Percentiles rank a stretch among this genome's conserved stretches.
These are phyloP conservation scores for Lamellibrachia satsuma DNA, from an alignment of 2,888 invertebrate species.

Conservation along the genomic window DNA sequence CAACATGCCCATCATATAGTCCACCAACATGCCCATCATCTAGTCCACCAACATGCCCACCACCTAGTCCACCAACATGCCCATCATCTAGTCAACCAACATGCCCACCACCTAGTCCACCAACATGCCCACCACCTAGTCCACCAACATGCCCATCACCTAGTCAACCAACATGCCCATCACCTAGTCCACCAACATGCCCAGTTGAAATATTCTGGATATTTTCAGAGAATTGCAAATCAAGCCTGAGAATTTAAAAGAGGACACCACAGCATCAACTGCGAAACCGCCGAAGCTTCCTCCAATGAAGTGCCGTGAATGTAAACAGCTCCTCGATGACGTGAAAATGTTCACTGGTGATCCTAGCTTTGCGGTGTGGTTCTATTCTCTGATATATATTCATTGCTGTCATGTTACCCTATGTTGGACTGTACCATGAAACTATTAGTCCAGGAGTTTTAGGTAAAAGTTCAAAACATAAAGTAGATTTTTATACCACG, in stretches of 20 bases:
- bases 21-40: too few species aligned
- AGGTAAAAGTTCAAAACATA: not conserved
- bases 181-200: not conserved
- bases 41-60: not conserved
- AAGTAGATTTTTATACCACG: too few species aligned
- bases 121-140: not conserved
- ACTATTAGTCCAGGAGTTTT: not conserved
- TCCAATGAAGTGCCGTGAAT: conserved; percentile 67
- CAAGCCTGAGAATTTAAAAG: conserved; percentile 35
- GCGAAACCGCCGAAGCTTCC: conserved; percentile 31
- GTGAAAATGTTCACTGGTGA: conserved; percentile 77
- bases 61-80: not conserved
- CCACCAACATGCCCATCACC: not conserved
- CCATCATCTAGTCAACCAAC: not conserved
- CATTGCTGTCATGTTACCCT: not conserved
- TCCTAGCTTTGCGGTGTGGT: conserved; percentile 74
- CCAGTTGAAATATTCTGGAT: not conserved
- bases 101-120: not conserved
- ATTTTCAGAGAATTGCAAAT: conserved; percentile 14
- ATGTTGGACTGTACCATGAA: not conserved
- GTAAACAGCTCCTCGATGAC: conserved; percentile 68
- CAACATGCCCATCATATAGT: not conserved
- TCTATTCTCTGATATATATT: not conserved
- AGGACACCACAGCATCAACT: conserved; percentile 22
- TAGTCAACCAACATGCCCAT: not conserved